phyloP scores from a whole-genome alignment of 2,113 vertebrate species.

The Trichechus manatus region DNA sequence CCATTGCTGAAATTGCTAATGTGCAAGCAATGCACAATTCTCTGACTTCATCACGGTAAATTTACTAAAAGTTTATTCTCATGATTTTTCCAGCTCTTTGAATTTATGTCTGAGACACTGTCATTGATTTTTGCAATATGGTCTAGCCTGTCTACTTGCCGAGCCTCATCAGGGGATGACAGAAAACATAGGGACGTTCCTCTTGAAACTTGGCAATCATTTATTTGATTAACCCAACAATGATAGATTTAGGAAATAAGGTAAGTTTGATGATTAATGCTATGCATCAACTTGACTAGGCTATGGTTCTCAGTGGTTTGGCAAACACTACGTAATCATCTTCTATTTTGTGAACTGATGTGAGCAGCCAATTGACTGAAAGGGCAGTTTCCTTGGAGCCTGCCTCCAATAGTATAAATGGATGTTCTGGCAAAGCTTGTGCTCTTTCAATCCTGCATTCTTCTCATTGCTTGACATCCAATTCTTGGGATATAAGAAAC shows the following conservation, averaged over 20 bases:
- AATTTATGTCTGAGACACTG: conserved; percentile 83
- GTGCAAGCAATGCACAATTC: conserved; percentile 92
- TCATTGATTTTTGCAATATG: conserved; percentile 90
- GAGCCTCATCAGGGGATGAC: conserved; percentile 83
- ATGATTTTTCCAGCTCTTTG: conserved; percentile 78
- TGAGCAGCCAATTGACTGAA: not conserved
- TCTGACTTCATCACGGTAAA: conserved; percentile 92
- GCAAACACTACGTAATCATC: not conserved
- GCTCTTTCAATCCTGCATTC: too few species aligned
- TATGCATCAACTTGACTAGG: not conserved
- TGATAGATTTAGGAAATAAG: conserved; percentile 87
- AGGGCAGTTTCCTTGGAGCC: not conserved
- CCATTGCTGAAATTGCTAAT: conserved; percentile 92
- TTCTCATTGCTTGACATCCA: not conserved
- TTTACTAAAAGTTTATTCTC: conserved; percentile 87
- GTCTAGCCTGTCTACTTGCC: conserved; percentile 89
- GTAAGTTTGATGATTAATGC: too few species aligned
- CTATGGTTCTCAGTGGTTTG: not conserved
- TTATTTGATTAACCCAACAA: conserved; percentile 90
- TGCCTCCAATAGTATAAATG: not conserved
- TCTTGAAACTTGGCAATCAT: conserved; percentile 93
- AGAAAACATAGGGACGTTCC: conserved; percentile 90
- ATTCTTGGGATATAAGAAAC: not conserved
- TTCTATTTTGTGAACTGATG: not conserved
- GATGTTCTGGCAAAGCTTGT: not conserved